A percentile compares a stretch with the other conserved stretches of the same genome.
phyloP scores from a whole-genome alignment of 2,113 vertebrate species.

The Pelusios castaneus region DNA sequence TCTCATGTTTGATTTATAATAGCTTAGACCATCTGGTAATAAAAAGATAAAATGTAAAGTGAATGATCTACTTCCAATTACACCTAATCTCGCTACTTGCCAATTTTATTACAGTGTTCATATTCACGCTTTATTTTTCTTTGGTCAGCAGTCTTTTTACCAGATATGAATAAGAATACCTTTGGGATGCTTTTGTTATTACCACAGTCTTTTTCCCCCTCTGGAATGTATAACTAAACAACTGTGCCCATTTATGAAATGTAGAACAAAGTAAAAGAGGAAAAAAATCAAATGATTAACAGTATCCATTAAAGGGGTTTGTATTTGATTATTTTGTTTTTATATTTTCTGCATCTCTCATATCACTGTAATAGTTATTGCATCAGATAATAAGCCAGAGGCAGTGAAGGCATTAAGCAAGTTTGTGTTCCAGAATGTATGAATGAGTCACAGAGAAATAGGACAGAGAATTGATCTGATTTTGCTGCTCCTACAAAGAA shows the following conservation, averaged over 20 bases:
- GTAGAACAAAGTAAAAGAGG: background rate
- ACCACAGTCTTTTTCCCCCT: background rate
- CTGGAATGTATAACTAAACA: background rate
- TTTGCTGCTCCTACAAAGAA: background rate
- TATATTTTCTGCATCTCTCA: background rate
- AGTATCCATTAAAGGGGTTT: background rate
- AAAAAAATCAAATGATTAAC: background rate
- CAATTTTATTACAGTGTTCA: background rate
- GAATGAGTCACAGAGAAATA: background rate
- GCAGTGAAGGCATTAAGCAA: background rate
- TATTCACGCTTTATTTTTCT: slow-evolving; percentile 15
- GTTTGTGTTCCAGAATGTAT: background rate
- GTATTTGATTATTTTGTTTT: background rate
- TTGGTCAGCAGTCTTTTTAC: slow-evolving; percentile 1
- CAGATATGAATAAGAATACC: background rate
- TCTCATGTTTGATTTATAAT: background rate
- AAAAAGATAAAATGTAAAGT: background rate
- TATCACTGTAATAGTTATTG: background rate
- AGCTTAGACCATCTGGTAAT: background rate
- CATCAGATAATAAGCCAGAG: background rate
- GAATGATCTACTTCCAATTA: background rate
- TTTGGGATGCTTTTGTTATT: slow-evolving; percentile 26
- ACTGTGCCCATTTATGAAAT: background rate
- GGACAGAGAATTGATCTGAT: fast-evolving
- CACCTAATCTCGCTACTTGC: slow-evolving; percentile 15